Evolutionary conservation across 2,113 vertebrate species (phyloP).

Genomic region (Monarcha castaneiventris): DNA sequence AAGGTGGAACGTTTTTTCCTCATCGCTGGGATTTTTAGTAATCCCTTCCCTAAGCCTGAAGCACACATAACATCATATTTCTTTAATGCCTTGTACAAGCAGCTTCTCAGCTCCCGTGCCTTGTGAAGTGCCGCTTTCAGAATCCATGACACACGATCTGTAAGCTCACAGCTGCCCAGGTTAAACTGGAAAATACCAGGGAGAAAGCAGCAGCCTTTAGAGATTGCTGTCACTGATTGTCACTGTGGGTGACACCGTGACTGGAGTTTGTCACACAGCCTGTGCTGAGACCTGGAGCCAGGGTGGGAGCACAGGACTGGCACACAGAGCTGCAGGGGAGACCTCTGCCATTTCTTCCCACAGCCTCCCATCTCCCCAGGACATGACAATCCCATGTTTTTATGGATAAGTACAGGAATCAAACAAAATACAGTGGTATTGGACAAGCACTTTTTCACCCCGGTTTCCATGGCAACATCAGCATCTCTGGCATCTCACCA

Average conservation of each 20-base stretch:
- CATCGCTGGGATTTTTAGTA: background rate
- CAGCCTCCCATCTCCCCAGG: conserved; percentile 50
- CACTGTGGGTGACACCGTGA: conserved; percentile 4
- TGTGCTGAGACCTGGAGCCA: conserved; percentile 48
- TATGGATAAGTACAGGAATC: conserved; percentile 20
- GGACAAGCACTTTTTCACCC: background rate
- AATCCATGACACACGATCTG: conserved; percentile 69
- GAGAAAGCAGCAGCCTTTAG: conserved; percentile 57
- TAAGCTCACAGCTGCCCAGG: conserved; percentile 58
- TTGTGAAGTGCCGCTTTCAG: conserved; percentile 69
- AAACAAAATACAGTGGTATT: background rate
- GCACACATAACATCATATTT: conserved; percentile 22
- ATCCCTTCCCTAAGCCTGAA: conserved; percentile 42
- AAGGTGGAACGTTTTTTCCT: conserved; percentile 53
- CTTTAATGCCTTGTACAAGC: conserved; percentile 19
- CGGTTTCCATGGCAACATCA: background rate
- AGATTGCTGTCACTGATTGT: background rate
- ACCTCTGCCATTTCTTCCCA: conserved; percentile 36
- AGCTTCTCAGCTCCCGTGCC: conserved; percentile 48
- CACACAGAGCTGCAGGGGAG: conserved; percentile 56
- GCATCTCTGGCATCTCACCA: background rate
- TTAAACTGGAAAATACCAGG: conserved; percentile 29
- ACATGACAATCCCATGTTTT: conserved; percentile 13
- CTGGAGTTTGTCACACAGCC: conserved; percentile 37
- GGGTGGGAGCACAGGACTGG: conserved; percentile 41